Base-by-base conservation (phyloP, 2,888 invertebrate species). In the Brachyptera risi region DNA sequence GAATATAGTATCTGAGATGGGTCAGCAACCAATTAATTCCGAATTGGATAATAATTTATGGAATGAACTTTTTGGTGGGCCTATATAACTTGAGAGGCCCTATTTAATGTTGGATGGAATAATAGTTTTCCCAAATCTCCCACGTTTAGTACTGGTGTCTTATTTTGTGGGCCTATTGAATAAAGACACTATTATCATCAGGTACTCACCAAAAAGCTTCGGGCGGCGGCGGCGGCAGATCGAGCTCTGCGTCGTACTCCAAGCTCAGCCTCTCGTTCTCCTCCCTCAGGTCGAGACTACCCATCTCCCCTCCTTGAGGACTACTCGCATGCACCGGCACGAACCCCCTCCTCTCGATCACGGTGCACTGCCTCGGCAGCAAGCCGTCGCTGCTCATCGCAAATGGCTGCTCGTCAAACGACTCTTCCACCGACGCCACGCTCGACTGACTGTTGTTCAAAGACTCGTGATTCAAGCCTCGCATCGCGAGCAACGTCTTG, bases 401-500 rank as follows among this genome's bases (percentile, higher is more conserved):
- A 50, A 65, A 65, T 21, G 63, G 61, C 19, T 51, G 65, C 23
- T 65, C 62, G n/a, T 63, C 65, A 26, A 60, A 62, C 13, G 64
- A 60, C 15, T 60, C 62, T 24, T 62, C 62, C n/a, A 56, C 49
- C 23, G 62, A 64, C 5, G 31, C 54, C 17, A 58, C 44, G 35
- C 42, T 61, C 3, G 56, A 24, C 11, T 49, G 21, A 38, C 57
- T 63, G 11, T 50, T 59, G 59, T 56, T 62, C 19, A 59, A 26
- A 4, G 47, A 31, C 38, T 60, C 60, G 21, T 24, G 51, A 19
- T 60, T 38, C 3, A 65, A 56, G 21, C 64, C 62, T 44, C 64
- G 56, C 64, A 66, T 68, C 37, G 68, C 68, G 35, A 68, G 60
- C 44, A 69, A 66, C 47, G 67, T 63, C 59, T 68, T 68, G 17